phyloP scores from a whole-genome alignment of 1,140 invertebrate species.

The Macrobrachium rosenbergii region DNA sequence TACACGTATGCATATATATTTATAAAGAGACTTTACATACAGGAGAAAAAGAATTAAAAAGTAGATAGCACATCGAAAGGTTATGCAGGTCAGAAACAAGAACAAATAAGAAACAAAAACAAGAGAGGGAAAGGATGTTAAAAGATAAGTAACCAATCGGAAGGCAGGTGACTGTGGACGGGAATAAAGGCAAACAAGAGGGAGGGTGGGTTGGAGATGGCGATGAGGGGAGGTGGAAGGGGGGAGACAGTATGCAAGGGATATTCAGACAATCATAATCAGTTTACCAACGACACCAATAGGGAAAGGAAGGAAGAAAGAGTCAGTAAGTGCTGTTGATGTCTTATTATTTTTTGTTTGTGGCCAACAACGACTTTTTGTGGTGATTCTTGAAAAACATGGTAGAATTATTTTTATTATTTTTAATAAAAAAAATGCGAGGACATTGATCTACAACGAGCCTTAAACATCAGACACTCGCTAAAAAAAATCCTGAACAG shows the following conservation, averaged over 20 bases:
- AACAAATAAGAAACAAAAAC: neutral
- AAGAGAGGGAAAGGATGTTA: neutral
- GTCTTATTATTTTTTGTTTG: too few species aligned
- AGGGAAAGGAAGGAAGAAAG: neutral
- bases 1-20: too few species aligned
- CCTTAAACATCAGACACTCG: too few species aligned
- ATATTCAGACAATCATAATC: neutral
- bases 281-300: neutral
- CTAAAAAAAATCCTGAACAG: too few species aligned
- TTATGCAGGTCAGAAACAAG: neutral
- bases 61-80: too few species aligned
- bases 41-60: neutral
- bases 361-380: too few species aligned
- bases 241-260: neutral
- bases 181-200: neutral
- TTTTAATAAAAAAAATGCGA: too few species aligned
- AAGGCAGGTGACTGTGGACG: neutral
- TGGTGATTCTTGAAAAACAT: too few species aligned
- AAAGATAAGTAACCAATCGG: too few species aligned
- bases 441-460: too few species aligned
- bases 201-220: conserved; percentile 3
- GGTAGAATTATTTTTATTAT: too few species aligned
- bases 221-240: neutral
- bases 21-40: neutral
- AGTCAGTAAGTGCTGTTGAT: neutral